These are phyloP conservation scores for Leuciscus idus DNA, from an alignment of 2,113 vertebrate genomes.

Conservation along the genomic window DNA sequence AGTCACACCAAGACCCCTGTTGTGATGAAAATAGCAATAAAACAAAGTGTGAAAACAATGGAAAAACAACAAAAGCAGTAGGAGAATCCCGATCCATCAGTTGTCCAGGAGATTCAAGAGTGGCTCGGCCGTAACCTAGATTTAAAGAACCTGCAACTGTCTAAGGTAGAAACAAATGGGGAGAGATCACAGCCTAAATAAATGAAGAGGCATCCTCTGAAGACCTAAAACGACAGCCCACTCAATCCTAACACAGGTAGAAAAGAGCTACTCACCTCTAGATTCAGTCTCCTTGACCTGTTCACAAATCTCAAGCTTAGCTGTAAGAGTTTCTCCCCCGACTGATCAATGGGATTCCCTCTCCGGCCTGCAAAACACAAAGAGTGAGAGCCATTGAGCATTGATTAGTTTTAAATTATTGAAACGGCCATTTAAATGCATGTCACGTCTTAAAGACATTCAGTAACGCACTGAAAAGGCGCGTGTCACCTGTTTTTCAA, in stretches of 20 bases:
- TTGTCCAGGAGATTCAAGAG: not conserved
- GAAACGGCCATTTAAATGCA: not conserved
- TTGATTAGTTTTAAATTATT: not conserved
- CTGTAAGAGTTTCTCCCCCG: not conserved
- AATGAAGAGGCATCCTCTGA: conserved; percentile 38
- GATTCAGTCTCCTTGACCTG: conserved; percentile 49
- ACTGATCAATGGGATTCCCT: conserved; percentile 15
- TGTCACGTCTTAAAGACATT: not conserved
- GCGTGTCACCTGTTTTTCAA: conserved; percentile 4
- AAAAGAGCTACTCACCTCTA: conserved; percentile 43
- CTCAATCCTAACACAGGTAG: conserved; percentile 42
- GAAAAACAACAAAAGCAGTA: not conserved
- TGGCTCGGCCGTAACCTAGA: not conserved
- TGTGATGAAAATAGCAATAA: conserved; percentile 17
- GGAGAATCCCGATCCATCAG: not conserved
- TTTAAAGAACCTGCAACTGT: conserved; percentile 35
- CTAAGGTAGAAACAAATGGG: conserved; percentile 26
- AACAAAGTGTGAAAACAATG: not conserved
- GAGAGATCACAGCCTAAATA: conserved; percentile 31
- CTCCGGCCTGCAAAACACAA: conserved; percentile 36
- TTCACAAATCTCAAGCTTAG: conserved; percentile 51
- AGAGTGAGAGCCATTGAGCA: not conserved
- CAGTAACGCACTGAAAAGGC: not conserved
- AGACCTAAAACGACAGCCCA: conserved; percentile 14
- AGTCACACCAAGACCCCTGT: not conserved